Conservation (phyloP, 2,113 vertebrate species). For the Neofelis nebulosa region DNA sequence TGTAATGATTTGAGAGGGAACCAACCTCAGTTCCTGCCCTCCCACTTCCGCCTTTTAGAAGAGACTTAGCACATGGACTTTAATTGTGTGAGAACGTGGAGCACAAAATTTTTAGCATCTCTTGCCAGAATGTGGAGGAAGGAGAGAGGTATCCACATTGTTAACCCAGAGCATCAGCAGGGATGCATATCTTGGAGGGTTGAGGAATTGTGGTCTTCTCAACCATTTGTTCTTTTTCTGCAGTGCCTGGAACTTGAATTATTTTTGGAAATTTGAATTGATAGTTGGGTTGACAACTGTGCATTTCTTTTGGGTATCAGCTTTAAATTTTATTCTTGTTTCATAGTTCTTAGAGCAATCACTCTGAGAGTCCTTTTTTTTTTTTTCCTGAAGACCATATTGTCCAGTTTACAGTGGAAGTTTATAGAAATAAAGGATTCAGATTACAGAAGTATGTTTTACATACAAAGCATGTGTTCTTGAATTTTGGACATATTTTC, state of each 20-base stretch:
- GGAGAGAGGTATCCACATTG: background rate
- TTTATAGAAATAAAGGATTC: background rate
- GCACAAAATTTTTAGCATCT: background rate
- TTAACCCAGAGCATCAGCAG: background rate
- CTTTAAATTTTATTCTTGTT: background rate
- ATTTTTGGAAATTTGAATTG: slow-evolving; percentile 32
- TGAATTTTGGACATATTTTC: background rate
- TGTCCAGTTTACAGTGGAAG: background rate
- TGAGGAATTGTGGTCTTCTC: background rate
- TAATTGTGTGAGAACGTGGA: background rate
- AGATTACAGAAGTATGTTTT: background rate
- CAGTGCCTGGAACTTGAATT: slow-evolving; percentile 44
- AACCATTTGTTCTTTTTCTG: background rate
- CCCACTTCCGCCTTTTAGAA: background rate
- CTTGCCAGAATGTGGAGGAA: slow-evolving; percentile 19
- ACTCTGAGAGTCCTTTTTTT: background rate
- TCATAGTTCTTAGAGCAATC: slow-evolving; percentile 28
- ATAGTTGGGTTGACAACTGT: background rate
- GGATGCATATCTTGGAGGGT: background rate
- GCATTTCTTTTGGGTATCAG: background rate
- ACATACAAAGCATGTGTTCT: background rate
- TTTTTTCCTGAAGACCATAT: background rate
- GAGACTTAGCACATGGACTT: background rate
- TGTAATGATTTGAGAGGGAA: background rate
- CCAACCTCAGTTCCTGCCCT: background rate